These are phyloP conservation scores for Papilio polyxenes DNA, from an alignment of 1,140 invertebrate genomes.

Conservation along the genomic window DNA sequence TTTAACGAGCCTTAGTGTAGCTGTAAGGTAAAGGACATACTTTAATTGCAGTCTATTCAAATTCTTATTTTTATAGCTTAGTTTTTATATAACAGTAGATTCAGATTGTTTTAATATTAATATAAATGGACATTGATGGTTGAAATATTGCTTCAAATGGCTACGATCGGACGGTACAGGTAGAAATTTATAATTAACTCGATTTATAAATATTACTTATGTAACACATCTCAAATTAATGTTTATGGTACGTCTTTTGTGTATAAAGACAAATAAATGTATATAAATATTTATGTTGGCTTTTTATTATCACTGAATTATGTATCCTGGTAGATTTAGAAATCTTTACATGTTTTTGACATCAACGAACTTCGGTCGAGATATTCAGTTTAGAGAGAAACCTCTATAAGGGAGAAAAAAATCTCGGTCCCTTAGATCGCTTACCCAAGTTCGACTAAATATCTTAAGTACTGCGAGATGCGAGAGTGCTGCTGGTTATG, in stretches of 20 bases:
- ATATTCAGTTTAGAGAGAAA: too few species aligned
- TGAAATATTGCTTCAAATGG: background rate
- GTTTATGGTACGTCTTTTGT: constrained; percentile 47
- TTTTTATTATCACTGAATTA: constrained; percentile 41
- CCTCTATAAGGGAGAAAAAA: too few species aligned
- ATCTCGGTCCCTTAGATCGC: too few species aligned
- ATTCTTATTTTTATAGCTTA: constrained; percentile 21
- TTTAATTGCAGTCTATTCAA: background rate
- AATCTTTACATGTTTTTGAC: too few species aligned
- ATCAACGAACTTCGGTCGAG: too few species aligned
- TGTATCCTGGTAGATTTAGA: background rate
- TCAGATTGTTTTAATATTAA: constrained; percentile 12
- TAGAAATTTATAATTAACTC: constrained; percentile 33
- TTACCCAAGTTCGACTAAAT: too few species aligned
- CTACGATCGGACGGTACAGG: constrained; percentile 34
- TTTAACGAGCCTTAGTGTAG: too few species aligned
- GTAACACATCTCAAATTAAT: constrained; percentile 45
- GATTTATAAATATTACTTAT: constrained; percentile 43
- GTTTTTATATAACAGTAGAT: background rate
- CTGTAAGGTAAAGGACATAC: background rate
- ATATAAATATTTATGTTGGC: constrained; percentile 53
- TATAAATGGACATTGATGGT: constrained; percentile 13
- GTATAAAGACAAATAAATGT: constrained; percentile 69
- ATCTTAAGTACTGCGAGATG: too few species aligned
- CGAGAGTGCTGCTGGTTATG: too few species aligned